Conservation (phyloP, 2,888 invertebrate genomes). For the Coleophora flavipennella region DNA sequence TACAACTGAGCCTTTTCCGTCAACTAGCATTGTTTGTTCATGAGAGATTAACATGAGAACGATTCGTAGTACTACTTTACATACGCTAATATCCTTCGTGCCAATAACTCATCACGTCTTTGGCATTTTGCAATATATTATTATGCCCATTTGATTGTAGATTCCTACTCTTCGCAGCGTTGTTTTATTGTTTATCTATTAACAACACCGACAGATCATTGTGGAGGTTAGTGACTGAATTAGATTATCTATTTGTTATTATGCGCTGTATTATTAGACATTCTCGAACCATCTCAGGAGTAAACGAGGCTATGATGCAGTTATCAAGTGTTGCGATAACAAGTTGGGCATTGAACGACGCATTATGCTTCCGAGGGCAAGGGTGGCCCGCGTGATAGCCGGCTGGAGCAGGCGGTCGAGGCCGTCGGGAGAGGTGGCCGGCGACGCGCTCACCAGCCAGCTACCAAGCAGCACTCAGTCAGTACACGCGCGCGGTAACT, state of each 20-base stretch:
- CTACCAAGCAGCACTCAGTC: constrained; percentile 43
- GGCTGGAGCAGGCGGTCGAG: constrained; percentile 51
- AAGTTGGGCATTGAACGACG: constrained; percentile 48
- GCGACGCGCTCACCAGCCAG: constrained; percentile 43
- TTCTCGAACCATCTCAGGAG: not conserved
- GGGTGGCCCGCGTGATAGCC: constrained; percentile 48
- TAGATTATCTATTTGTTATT: not conserved
- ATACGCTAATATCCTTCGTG: too few relatives aligned
- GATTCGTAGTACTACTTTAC: too few relatives aligned
- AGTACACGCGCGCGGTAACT: constrained; percentile 60
- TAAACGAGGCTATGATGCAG: not conserved
- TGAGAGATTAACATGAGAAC: too few relatives aligned
- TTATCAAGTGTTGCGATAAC: constrained; percentile 36
- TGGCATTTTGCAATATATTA: too few relatives aligned
- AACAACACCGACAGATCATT: not conserved
- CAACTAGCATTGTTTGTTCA: too few relatives aligned
- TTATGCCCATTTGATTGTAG: too few relatives aligned
- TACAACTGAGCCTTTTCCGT: too few relatives aligned
- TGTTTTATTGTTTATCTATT: not conserved
- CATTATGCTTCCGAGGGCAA: constrained; percentile 58
- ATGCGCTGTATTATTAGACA: too few relatives aligned
- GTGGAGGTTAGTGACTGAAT: not conserved
- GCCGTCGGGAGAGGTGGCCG: constrained; percentile 58
- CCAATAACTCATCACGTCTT: too few relatives aligned
- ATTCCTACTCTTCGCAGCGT: too few relatives aligned